Percentiles rank a stretch among this genome's conserved stretches.
Conservation (phyloP, 2,888 invertebrate species). For the Formica aserva region DNA sequence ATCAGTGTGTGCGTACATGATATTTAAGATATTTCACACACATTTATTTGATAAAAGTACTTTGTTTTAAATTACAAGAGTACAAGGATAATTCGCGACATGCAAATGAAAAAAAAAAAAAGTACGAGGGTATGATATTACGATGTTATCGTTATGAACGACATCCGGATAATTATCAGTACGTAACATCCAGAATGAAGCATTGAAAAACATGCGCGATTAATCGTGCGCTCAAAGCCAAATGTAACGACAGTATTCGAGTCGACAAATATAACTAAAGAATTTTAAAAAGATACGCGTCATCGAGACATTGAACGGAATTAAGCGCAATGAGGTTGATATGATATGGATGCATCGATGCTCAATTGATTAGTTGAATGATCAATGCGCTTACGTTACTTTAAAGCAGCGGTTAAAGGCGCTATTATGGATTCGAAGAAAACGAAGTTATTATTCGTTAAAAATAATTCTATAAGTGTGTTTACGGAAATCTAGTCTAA, state of each 20-base stretch:
- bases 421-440: slow-evolving; percentile 3
- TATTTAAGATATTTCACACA: not conserved
- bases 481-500: not conserved
- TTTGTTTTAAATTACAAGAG: not conserved
- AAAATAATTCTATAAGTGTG: not conserved
- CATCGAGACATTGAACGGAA: not conserved
- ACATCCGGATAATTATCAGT: slow-evolving; percentile 45
- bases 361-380: not conserved
- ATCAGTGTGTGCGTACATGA: not conserved
- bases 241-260: not conserved
- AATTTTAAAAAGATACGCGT: not conserved
- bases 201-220: slow-evolving; percentile 27
- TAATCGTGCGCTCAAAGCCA: slow-evolving; percentile 3
- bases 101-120: slow-evolving; percentile 5
- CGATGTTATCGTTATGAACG: slow-evolving; percentile 40
- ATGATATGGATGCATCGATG: not conserved
- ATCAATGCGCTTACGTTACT: not conserved
- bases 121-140: slow-evolving; percentile 8
- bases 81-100: not conserved
- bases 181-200: slow-evolving; percentile 28
- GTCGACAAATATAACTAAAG: not conserved
- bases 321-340: slow-evolving; percentile 5
- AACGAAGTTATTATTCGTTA: slow-evolving; percentile 4
- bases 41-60: not conserved
- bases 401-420: not conserved